These are phyloP conservation scores for Fukomys damarensis DNA, from an alignment of 2,113 vertebrate species.

Conservation along the genomic window DNA sequence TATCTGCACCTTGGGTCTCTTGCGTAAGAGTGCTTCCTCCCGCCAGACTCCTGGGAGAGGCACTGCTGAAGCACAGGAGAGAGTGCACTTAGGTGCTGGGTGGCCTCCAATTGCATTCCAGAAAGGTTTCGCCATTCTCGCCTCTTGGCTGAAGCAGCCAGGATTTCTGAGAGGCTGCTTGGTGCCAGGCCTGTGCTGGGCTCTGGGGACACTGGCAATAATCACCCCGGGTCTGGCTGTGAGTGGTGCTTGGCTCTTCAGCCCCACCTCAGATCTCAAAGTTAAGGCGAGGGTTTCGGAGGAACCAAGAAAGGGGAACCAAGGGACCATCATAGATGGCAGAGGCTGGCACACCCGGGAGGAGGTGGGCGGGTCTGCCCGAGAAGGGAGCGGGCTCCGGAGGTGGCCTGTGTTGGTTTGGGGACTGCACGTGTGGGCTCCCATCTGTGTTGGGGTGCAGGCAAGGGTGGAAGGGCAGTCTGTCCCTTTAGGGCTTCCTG, in stretches of 20 bases:
- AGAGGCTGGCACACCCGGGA: too few species aligned
- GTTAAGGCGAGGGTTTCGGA: background rate
- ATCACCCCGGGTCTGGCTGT: background rate
- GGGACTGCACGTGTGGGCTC: background rate
- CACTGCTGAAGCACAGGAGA: background rate
- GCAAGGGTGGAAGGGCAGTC: background rate
- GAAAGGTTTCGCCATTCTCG: conserved; percentile 10
- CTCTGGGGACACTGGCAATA: background rate
- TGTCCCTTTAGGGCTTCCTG: background rate
- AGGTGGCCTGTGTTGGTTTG: background rate
- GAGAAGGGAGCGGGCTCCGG: background rate
- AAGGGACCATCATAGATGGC: background rate
- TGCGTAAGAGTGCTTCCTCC: background rate
- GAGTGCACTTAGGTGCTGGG: background rate
- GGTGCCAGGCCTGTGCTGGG: conserved; percentile 32
- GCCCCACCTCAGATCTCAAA: background rate
- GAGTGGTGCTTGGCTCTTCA: background rate
- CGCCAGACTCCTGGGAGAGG: conserved; percentile 53
- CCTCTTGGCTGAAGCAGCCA: background rate
- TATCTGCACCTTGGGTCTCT: background rate
- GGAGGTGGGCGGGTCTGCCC: background rate
- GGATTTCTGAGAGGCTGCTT: background rate
- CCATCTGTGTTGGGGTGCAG: fast-evolving
- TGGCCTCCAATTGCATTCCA: conserved; percentile 63
- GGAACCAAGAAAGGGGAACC: background rate